phyloP scores from a whole-genome alignment of 2,797 vertebrate genomes.

The Podarcis siculus region DNA sequence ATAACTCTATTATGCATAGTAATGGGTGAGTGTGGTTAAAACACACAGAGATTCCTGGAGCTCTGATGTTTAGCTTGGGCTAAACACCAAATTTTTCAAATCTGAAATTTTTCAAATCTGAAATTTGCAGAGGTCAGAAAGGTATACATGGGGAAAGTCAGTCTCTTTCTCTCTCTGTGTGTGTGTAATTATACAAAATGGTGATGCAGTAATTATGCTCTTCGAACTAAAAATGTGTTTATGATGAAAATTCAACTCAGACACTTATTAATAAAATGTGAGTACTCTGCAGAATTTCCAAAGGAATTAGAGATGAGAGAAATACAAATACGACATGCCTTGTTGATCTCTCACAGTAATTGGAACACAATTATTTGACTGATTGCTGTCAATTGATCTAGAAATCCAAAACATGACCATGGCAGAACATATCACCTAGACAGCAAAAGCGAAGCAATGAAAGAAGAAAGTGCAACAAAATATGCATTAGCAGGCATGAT shows the following conservation, averaged over 20 bases:
- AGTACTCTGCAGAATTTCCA: slow-evolving; percentile 7
- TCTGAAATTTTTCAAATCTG: background rate
- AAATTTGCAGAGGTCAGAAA: background rate
- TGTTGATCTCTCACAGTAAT: background rate
- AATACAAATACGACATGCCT: background rate
- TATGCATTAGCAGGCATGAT: slow-evolving; percentile 22
- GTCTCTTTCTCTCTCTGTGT: no score
- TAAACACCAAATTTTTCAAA: background rate
- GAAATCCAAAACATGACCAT: background rate
- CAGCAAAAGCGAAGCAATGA: background rate
- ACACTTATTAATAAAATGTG: background rate
- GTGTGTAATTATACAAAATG: no score
- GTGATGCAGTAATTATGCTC: background rate
- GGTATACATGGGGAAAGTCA: background rate
- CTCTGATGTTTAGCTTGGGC: background rate
- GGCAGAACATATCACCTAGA: background rate
- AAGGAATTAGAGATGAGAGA: slow-evolving; percentile 6
- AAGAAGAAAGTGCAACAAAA: slow-evolving; percentile 18
- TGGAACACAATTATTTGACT: background rate
- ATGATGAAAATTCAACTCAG: slow-evolving; percentile 34
- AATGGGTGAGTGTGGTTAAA: background rate
- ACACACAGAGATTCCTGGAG: background rate
- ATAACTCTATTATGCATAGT: background rate
- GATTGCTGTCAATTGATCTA: background rate
- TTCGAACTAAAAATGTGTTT: background rate